Evolutionary conservation across 2,888 invertebrate genomes (phyloP), one percentile per base, ranked within the genome.

Genomic region (Epiblema foenella): DNA sequence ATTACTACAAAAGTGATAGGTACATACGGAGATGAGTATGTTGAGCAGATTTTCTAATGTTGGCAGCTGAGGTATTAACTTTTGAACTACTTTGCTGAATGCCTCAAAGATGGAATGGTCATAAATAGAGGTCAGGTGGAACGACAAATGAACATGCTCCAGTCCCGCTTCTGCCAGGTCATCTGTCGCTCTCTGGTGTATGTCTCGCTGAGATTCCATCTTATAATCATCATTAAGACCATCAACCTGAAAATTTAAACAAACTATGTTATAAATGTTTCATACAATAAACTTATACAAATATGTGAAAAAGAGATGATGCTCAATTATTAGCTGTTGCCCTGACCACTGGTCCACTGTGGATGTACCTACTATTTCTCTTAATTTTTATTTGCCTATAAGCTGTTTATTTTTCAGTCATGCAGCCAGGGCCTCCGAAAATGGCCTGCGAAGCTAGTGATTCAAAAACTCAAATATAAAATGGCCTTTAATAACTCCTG

Each of bases 31-130:
- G 93, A 99, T 99, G 79, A 99, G 96, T 86, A 99, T 98, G 89
- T 99, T 99, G 75, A 99, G 94, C 77, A 99, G 95, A 91, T 99
- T 98, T 94, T 99, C 99, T 85, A 99, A 93, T 2, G 98, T 98
- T 42, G 99, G 98, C 81, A 99, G 94, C 89, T 99, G 99, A 49
- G 98, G 98, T 84, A 99, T 99, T 75, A 99, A 93, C 89, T 99
- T 99, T 89, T 99, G 99, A 65, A 99, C 99, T 74, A 99, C 99
- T 96, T 99, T 99, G 81, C 99, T 99, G 93, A 99, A 99, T 12
- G 99, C 99, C 93, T 99, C 99, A 93, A 99, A 99, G 91, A 99
- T 99, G 77, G 99, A 99, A 91, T 99, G 99, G 91, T 99, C 99
- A 88, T 99, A 99, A 78, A 99, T 99, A 74, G 99, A 99, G 24